Conservation (phyloP, 2,113 vertebrate species). For the Cettia cetti region DNA sequence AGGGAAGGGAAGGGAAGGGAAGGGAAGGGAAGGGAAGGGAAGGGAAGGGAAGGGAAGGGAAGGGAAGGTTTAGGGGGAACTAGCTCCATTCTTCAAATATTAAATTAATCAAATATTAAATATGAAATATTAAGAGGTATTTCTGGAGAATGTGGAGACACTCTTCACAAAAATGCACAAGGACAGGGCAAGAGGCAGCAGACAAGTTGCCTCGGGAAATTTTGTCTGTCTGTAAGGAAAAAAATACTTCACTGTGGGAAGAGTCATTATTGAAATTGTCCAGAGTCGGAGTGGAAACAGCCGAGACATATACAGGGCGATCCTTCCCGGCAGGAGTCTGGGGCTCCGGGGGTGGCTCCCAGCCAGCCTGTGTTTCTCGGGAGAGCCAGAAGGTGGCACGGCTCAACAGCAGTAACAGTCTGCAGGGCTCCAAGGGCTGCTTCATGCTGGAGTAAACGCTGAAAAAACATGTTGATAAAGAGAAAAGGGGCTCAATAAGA, state of each 20-base stretch:
- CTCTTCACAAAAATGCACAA: background rate
- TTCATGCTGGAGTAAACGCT: accelerated
- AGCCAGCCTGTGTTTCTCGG: background rate
- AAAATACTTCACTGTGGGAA: background rate
- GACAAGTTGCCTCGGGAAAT: background rate
- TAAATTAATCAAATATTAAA: background rate
- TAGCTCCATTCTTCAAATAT: background rate
- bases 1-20: no score
- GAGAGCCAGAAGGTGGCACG: slow-evolving; percentile 28
- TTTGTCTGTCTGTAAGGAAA: background rate
- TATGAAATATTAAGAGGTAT: background rate
- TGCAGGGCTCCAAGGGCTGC: accelerated
- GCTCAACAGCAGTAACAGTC: background rate
- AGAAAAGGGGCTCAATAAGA: background rate
- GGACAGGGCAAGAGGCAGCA: background rate
- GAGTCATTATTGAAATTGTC: background rate
- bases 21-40: background rate
- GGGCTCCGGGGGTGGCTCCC: no score
- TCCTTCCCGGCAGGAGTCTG: background rate
- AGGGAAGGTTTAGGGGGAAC: background rate
- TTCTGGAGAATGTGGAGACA: background rate
- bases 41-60: background rate
- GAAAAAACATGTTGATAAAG: accelerated
- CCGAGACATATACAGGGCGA: accelerated
- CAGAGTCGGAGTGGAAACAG: background rate